Evolutionary conservation across 1,140 invertebrate species (phyloP).

Genomic region (Nixonia krombeini): DNA sequence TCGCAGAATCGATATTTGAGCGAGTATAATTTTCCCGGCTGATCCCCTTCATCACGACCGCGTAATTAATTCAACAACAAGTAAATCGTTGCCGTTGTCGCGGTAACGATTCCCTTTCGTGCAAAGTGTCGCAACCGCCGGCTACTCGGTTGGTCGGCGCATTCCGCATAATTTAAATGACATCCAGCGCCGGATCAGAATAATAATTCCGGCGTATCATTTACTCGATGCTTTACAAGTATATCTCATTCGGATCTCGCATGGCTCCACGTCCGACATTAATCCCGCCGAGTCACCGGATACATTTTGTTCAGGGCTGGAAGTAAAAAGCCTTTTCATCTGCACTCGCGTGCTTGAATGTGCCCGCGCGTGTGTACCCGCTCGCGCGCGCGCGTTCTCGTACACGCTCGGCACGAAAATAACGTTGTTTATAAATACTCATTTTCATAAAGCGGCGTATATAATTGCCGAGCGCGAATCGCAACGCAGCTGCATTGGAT

Average conservation of each 20-base stretch:
- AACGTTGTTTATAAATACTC: too few species aligned
- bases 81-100: too few species aligned
- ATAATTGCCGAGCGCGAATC: too few species aligned
- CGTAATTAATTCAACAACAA: too few species aligned
- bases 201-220: constrained; percentile 34
- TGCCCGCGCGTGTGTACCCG: too few species aligned
- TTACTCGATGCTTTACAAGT: constrained; percentile 29
- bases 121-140: too few species aligned
- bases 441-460: too few species aligned
- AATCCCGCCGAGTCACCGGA: constrained; percentile 63
- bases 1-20: constrained; percentile 15
- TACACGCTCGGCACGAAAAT: constrained; percentile 37
- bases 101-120: too few species aligned
- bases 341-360: constrained; percentile 52
- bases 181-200: constrained; percentile 20
- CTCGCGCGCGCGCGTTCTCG: constrained; percentile 11
- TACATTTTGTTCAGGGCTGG: constrained; percentile 71
- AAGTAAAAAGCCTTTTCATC: constrained; percentile 71
- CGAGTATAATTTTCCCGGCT: too few species aligned
- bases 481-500: too few species aligned
- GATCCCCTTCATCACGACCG: too few species aligned
- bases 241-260: constrained; percentile 47
- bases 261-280: constrained; percentile 42
- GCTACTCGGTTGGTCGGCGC: not conserved
- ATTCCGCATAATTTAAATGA: constrained; percentile 18